Evolutionary conservation across 53 echinoderm and acorn worm species (phyloP), one percentile per base, ranked within the genome.

Genomic region (Zoroaster sp.): DNA sequence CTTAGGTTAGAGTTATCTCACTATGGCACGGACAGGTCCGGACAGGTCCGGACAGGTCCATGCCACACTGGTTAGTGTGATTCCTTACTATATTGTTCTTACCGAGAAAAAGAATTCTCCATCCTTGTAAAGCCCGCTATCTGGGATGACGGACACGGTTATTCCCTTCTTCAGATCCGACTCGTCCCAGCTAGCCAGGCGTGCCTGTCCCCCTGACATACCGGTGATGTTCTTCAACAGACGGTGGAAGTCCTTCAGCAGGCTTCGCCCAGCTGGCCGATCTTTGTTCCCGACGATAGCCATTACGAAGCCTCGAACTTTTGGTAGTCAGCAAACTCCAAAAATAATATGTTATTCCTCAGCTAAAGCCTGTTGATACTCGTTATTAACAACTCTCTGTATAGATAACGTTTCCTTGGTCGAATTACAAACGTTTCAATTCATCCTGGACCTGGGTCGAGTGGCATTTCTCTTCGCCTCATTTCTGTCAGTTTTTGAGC

Each of bases 81-180:
- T n/a, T n/a, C n/a, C n/a, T n/a, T n/a, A n/a, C n/a, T n/a, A n/a
- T n/a, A n/a, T n/a, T n/a, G 18, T 71, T 66, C 92, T 92, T 73
- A 96, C 96, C 90, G 73, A 38, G 77, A 96, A 96, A 1, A 94
- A 17, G 75, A 94, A 96, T 59, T 94, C 89, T 17, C 93, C 96
- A 78, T 91, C 94, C 30, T 89, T 93, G 91, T 93, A 96, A 3
- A 70, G 68, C 39, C 96, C 96, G 49, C 86, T 83, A 4, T 88
- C 89, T 4, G 96, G 96, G 14, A 39, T 5, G 69, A 96, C 76
- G 35, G 88, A 71, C 75, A 96, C 91, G n/a, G 86, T 63, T 21
- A 94, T 92, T 33, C 59, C 53, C 3, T 40, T 87, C 51, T 72
- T 45, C 5, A 93, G 69, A 51, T 88, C 65, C 34, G 93, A 76